Evolutionary conservation across 2,797 vertebrate species (phyloP), one percentile per base, ranked within the genome.

Genomic region (Acipenser oxyrinchus): DNA sequence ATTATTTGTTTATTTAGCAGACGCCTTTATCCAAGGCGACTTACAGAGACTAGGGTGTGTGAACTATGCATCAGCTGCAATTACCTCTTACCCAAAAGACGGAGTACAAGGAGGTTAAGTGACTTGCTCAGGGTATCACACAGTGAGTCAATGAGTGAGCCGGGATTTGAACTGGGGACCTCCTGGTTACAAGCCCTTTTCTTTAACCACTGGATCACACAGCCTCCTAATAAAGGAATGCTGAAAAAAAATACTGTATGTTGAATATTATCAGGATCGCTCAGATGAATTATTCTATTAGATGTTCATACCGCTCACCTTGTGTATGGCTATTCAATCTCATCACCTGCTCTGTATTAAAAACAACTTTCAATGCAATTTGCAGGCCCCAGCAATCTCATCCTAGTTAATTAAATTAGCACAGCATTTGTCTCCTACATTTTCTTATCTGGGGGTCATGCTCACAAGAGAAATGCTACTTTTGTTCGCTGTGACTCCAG

Each of bases 391-490:
- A 80, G 83, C 84, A 86, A 86, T 82, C 82, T 81, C 86, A 85
- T 82, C 81, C 78, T 72, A 82, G 82, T 88, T 91, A 89, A 92
- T 91, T 91, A 88, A 91, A 92, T 91, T 90, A 93, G 86, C 78
- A 71, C 84, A 83, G 86, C 86, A 84, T 87, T 90, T 89, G 86
- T 89, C 86, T 88, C 85, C 83, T 82, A 81, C 74, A 13, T 85
- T 87, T 86, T 86, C 80, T 83, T 86, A 88, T 87, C 85, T 87
- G 83, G 85, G 84, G 78, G 79, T 71, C 85, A 85, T 81, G 87
- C 83, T 89, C 82, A 65, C 66, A 76, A 82, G 81, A 88, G 85
- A 85, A 87, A 87, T 81, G 78, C 82, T 86, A 83, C 77, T 87
- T 88, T 89, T 88, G 86, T 88, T 89, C 83, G 76, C 75, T 0